These are phyloP conservation scores for Okamejei kenojei DNA, from an alignment of 2,797 vertebrate genomes.

Conservation along the genomic window DNA sequence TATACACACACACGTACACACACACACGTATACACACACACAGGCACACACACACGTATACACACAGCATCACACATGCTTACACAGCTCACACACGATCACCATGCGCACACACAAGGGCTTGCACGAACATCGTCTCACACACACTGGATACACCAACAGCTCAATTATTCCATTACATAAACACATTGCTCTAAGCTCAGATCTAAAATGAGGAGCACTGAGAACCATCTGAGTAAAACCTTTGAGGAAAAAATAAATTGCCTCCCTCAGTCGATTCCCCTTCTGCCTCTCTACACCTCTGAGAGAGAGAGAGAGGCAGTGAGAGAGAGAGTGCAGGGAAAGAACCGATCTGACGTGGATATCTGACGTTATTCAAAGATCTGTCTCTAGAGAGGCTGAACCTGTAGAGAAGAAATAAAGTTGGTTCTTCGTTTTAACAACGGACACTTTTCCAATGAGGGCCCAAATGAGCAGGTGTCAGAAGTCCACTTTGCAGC, in stretches of 20 bases:
- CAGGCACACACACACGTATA: too few species aligned
- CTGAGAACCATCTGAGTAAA: background rate
- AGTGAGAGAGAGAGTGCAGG: too few species aligned
- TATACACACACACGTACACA: too few species aligned
- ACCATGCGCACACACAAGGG: background rate
- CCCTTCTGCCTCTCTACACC: background rate
- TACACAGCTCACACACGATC: too few species aligned
- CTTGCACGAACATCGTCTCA: background rate
- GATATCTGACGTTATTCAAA: too few species aligned
- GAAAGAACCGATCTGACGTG: background rate
- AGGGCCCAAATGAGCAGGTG: background rate
- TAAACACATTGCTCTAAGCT: background rate
- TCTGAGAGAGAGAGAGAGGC: too few species aligned
- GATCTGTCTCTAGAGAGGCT: too few species aligned
- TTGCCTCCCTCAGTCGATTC: background rate
- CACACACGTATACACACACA: too few species aligned
- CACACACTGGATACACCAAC: slow-evolving; percentile 51
- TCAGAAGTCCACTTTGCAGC: background rate
- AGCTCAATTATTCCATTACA: slow-evolving; percentile 2
- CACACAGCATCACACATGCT: too few species aligned
- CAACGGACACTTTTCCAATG: background rate
- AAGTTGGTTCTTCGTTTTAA: background rate
- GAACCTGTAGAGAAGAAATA: background rate
- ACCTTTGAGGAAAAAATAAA: background rate
- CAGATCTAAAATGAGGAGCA: background rate